Percentiles rank a stretch among this genome's conserved stretches.
These are phyloP conservation scores for Melanchra persicariae DNA, from an alignment of 2,888 invertebrate species.

Conservation along the genomic window DNA sequence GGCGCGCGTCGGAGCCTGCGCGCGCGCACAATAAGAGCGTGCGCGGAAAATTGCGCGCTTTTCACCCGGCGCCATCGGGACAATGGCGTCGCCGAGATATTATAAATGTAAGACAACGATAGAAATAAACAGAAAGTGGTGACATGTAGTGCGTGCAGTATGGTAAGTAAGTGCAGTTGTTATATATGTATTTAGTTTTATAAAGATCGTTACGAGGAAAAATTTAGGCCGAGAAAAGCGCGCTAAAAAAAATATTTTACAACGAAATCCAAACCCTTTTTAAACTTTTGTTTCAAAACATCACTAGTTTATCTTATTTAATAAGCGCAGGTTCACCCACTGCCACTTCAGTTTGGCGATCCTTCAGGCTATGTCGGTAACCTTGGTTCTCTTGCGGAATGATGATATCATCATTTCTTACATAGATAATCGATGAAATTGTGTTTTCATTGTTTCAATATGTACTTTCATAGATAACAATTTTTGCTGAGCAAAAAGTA, in stretches of 20 bases:
- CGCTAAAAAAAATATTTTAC: not conserved
- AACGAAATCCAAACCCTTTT: not conserved
- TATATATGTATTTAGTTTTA: not conserved
- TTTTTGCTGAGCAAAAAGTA: not conserved
- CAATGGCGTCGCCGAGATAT: slow-evolving; percentile 60
- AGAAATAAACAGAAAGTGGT: slow-evolving; percentile 57
- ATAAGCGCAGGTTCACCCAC: not conserved
- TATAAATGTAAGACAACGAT: slow-evolving; percentile 65
- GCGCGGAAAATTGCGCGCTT: slow-evolving; percentile 75
- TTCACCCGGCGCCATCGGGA: slow-evolving; percentile 65
- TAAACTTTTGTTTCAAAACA: no score
- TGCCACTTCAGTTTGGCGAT: no score
- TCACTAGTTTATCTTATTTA: not conserved
- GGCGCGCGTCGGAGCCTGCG: slow-evolving; percentile 57
- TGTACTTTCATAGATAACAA: no score
- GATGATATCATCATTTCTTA: no score
- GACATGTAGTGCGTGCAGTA: slow-evolving; percentile 62
- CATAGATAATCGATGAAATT: not conserved
- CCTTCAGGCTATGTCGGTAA: no score
- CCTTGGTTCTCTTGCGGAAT: no score
- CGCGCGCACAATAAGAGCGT: slow-evolving; percentile 58
- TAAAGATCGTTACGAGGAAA: not conserved
- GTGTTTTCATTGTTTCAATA: no score
- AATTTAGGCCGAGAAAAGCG: not conserved
- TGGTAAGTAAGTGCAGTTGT: slow-evolving; percentile 61